Percentiles rank a stretch among this genome's conserved stretches.
phyloP scores from a whole-genome alignment of 2,113 vertebrate species.

The Neoarius graeffei region DNA sequence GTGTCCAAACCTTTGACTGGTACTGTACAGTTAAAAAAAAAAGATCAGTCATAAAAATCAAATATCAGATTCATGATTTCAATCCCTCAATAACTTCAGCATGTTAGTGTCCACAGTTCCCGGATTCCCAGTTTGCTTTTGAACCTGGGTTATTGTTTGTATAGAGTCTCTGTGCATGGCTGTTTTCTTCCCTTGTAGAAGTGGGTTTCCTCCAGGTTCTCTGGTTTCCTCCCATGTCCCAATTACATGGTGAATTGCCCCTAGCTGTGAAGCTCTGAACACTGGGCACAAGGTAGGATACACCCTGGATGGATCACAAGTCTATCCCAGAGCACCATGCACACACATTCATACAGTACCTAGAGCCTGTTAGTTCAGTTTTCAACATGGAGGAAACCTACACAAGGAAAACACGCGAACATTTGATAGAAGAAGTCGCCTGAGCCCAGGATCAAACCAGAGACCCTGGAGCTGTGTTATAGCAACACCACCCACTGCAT shows the following conservation, averaged over 20 bases:
- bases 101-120: neutral
- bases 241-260: neutral
- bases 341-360: neutral
- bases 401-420: neutral
- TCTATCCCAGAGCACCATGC: neutral
- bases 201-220: neutral
- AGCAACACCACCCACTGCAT: neutral
- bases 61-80: neutral
- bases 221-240: neutral
- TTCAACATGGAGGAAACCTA: neutral
- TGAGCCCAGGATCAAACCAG: neutral
- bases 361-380: neutral
- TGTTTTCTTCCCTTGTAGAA: neutral
- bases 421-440: neutral
- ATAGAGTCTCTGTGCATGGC: neutral
- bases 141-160: neutral
- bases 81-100: neutral
- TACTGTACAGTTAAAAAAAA: neutral
- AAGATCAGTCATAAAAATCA: neutral
- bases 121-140: neutral
- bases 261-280: neutral
- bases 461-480: neutral
- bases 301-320: neutral
- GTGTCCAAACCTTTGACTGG: too few relatives aligned
- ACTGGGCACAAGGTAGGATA: neutral